Conservation (phyloP, 2,888 invertebrate species). For the Urechis unicinctus region DNA sequence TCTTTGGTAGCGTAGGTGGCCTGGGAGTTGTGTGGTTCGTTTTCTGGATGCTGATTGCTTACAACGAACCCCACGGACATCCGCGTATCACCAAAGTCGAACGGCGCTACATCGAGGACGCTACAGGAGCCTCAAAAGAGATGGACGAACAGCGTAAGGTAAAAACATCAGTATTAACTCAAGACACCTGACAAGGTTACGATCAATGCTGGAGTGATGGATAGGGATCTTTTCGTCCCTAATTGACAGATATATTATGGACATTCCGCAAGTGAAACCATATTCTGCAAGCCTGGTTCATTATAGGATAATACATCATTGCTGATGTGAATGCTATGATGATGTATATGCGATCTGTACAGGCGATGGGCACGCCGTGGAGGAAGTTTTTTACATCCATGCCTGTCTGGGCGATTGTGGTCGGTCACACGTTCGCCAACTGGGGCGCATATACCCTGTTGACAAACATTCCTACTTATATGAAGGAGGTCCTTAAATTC, state of each 20-base stretch:
- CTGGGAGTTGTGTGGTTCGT: conserved; percentile 39
- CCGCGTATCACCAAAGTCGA: conserved; percentile 33
- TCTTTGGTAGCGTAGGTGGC: conserved; percentile 25
- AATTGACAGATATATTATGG: too few relatives aligned
- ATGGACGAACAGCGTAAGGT: too few relatives aligned
- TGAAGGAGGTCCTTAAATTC: conserved; percentile 27
- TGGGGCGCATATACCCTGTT: conserved; percentile 40
- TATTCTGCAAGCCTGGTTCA: too few relatives aligned
- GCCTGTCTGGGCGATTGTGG: conserved; percentile 51
- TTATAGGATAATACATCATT: too few relatives aligned
- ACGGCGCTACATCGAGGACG: conserved; percentile 10
- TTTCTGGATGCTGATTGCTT: conserved; percentile 34
- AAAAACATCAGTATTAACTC: too few relatives aligned
- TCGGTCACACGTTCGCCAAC: conserved; percentile 52
- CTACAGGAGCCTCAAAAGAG: conserved; percentile 6
- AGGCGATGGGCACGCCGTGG: too few relatives aligned
- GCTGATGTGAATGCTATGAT: too few relatives aligned
- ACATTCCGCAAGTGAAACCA: too few relatives aligned
- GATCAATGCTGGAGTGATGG: too few relatives aligned
- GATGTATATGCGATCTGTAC: too few relatives aligned
- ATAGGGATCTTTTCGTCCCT: too few relatives aligned
- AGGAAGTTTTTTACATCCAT: conserved; percentile 15
- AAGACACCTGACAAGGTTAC: too few relatives aligned
- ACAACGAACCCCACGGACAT: conserved; percentile 36
- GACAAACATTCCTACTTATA: conserved; percentile 25